Evolutionary conservation across 2,888 invertebrate species (phyloP).

Genomic region (Alviniconcha strummeri): DNA sequence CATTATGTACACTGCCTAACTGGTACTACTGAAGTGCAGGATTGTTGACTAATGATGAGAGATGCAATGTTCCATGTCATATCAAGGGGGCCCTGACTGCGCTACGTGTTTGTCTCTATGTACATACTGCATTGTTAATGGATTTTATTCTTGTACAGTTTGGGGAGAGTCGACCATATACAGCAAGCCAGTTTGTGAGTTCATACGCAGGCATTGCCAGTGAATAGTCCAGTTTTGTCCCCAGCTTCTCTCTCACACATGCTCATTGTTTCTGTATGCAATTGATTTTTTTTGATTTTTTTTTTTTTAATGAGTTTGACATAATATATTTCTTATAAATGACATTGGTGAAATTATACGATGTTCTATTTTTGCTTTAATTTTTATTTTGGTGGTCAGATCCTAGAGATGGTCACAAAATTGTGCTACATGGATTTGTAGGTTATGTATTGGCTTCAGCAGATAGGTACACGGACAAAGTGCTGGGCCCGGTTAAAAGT

Average conservation of each 20-base stretch:
- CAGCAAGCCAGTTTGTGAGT: background rate
- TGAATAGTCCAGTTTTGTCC: background rate
- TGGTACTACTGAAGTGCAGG: background rate
- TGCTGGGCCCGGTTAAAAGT: background rate
- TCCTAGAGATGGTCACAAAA: background rate
- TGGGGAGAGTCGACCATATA: background rate
- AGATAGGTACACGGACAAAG: too few species aligned
- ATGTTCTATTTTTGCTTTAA: too few species aligned
- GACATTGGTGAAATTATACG: too few species aligned
- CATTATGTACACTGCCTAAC: too few species aligned
- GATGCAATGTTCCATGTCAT: slow-evolving; percentile 7
- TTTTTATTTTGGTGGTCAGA: too few species aligned
- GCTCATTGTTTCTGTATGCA: slow-evolving; percentile 17
- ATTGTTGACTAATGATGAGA: background rate
- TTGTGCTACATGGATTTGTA: background rate
- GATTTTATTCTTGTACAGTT: background rate
- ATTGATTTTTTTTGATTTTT: background rate
- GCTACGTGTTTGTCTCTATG: slow-evolving; percentile 13
- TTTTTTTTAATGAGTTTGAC: background rate
- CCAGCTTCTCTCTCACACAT: background rate
- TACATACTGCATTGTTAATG: background rate
- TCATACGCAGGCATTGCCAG: background rate
- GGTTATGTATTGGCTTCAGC: background rate
- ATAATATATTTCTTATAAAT: background rate
- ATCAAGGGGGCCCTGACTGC: slow-evolving; percentile 13